phyloP scores from a whole-genome alignment of 2,113 vertebrate genomes.

The Periophthalmodon schlosseri region DNA sequence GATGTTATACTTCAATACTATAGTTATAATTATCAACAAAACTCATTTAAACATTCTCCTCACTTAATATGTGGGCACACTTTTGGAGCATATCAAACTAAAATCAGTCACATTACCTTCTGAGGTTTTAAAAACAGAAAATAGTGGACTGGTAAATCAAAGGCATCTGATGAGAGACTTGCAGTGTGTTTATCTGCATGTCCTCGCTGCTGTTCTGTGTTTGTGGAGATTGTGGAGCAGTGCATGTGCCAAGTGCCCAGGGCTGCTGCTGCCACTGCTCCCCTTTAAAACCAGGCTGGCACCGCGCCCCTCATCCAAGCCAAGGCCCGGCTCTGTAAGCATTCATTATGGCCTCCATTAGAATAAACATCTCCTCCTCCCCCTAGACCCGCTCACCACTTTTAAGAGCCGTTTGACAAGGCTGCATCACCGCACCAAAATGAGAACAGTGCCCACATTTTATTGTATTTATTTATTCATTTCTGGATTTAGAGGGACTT shows the following conservation, averaged over 20 bases:
- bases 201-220: conserved; percentile 69
- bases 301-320: conserved; percentile 72
- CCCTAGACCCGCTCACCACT: conserved; percentile 67
- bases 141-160: conserved; percentile 75
- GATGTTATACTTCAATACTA: too few relatives aligned
- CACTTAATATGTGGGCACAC: not conserved
- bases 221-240: conserved; percentile 69
- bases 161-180: conserved; percentile 79
- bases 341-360: conserved; percentile 82
- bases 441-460: conserved; percentile 70
- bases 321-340: conserved; percentile 70
- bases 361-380: conserved; percentile 80
- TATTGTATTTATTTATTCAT: conserved; percentile 79
- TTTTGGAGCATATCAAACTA: not conserved
- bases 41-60: not conserved
- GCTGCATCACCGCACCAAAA: conserved; percentile 71
- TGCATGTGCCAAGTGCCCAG: conserved; percentile 73
- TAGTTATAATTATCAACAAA: too few relatives aligned
- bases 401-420: conserved; percentile 76
- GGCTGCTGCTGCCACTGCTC: conserved; percentile 69
- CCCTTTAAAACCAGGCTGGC: conserved; percentile 79
- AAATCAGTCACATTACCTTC: conserved; percentile 14
- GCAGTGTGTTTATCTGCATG: conserved; percentile 77
- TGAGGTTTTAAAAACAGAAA: conserved; percentile 73
- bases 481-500: conserved; percentile 65